These are phyloP conservation scores for Chironomus tepperi DNA, from an alignment of 1,140 invertebrate genomes.

Conservation along the genomic window DNA sequence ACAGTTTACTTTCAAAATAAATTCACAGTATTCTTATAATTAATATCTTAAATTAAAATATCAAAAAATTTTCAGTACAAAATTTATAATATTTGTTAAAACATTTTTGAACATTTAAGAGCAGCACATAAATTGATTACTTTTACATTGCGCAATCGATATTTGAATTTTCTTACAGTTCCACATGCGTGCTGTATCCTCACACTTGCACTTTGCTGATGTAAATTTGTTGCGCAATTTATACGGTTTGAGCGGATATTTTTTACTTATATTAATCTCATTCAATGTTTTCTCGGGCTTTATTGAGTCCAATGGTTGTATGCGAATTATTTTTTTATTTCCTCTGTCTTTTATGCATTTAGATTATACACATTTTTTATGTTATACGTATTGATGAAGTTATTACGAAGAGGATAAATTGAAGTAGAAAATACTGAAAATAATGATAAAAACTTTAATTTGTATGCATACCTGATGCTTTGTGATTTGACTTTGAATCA, in stretches of 20 bases:
- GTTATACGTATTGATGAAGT: too few species aligned
- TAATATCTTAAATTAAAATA: too few species aligned
- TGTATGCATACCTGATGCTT: too few species aligned
- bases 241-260: not conserved
- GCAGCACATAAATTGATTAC: slow-evolving; percentile 4
- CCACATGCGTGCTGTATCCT: not conserved
- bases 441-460: too few species aligned
- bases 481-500: not conserved
- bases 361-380: too few species aligned
- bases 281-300: not conserved
- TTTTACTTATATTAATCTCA: not conserved
- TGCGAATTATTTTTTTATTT: not conserved
- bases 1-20: too few species aligned
- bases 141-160: slow-evolving; percentile 12
- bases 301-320: not conserved
- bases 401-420: too few species aligned
- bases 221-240: slow-evolving; percentile 23
- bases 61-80: too few species aligned
- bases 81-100: too few species aligned
- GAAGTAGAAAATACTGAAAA: too few species aligned
- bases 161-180: slow-evolving; percentile 19
- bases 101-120: not conserved
- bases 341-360: not conserved
- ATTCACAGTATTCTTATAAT: too few species aligned
- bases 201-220: slow-evolving; percentile 9